Base-by-base conservation (phyloP, 2,113 vertebrate genomes). In the Mobula birostris region DNA sequence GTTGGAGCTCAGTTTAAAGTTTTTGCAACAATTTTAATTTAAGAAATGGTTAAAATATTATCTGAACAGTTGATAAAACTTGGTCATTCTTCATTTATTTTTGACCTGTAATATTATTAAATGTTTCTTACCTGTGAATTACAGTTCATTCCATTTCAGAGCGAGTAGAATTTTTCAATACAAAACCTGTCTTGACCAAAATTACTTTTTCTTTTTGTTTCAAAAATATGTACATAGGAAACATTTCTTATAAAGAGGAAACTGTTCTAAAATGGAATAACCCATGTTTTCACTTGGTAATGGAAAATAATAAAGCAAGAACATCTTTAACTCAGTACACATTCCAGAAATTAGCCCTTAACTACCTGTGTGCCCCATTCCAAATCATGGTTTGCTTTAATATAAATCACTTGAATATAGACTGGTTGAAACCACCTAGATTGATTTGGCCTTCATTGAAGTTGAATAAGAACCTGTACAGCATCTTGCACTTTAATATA, bases 401-500 rank as follows among this genome's bases (percentile, higher is more conserved):
- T 90, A 93, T 93, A 93, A 87, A 93, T 36, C 91, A 21, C 91
- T 76, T 74, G 68, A 74, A 93, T 93, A 93, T 40, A 93, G 72
- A 93, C 66, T 74, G 91, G 70, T 93, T 93, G 91, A 93, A 93
- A 93, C 70, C 91, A 93, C 76, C 91, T 93, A 29, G 91, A 56
- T 74, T 36, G 91, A 93, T 96, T 94, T 94, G 68, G 91, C 91
- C 91, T 93, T 93, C 40, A 40, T 56, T 93, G 91, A 93, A 93
- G 91, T 93, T 74, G 70, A 74, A 72, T 21, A 93, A 93, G 36
- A 93, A 93, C 68, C 74, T 93, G 91, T 93, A 91, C 88, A 95
- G 96, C 96, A 96, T 97, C 96, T 97, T 96, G 97, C 96, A 97
- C 97, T 97, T 97, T 95, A 96, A 96, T 96, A 96, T 95, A 95